These are phyloP conservation scores for Nasonia vitripennis DNA, from an alignment of 1,140 invertebrate genomes.

Conservation along the genomic window DNA sequence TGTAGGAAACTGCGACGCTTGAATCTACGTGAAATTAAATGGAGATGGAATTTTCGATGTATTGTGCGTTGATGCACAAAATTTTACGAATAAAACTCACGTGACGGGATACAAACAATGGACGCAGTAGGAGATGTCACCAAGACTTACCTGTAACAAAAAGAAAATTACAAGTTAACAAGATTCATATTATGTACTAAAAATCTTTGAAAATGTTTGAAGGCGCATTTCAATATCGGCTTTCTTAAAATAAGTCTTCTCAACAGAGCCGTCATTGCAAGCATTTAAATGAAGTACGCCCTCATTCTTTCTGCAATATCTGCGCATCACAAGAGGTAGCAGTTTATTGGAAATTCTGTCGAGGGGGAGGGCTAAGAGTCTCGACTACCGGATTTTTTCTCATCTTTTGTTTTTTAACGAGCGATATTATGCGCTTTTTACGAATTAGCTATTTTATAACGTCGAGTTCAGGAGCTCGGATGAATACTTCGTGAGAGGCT, in stretches of 20 bases:
- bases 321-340: not conserved
- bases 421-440: constrained; percentile 19
- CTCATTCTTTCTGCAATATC: not conserved
- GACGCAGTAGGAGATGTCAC: not conserved
- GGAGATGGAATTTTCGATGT: no score
- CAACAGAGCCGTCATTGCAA: not conserved
- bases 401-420: constrained; percentile 22
- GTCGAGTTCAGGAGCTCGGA: not conserved
- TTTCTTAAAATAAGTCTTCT: not conserved
- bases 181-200: not conserved
- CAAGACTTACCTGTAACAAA: constrained; percentile 36
- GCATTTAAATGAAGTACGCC: not conserved
- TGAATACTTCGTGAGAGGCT: constrained; percentile 24
- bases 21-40: no score
- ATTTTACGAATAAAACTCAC: not conserved
- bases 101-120: not conserved
- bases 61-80: not conserved
- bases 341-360: constrained; percentile 21
- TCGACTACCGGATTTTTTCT: not conserved
- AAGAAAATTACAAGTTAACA: constrained; percentile 1
- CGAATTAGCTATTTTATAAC: constrained; percentile 12
- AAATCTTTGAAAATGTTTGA: not conserved
- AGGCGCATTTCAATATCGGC: not conserved
- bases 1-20: no score
- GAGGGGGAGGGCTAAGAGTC: not conserved